Percentiles rank a stretch among this genome's conserved stretches.
Conservation (phyloP, 2,888 invertebrate genomes). For the Bellardia bayeri region DNA sequence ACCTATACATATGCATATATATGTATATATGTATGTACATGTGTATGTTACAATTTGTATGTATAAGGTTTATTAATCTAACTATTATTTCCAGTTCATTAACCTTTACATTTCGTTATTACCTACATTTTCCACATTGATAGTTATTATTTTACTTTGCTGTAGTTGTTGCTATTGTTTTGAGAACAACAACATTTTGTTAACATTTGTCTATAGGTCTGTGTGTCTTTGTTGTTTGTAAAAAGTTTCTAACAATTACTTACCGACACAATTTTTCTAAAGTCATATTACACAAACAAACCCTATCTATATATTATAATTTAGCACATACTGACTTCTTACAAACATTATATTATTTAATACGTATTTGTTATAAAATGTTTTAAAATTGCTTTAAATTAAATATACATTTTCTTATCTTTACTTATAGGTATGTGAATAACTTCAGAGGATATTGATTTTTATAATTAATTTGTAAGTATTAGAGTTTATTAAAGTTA, state of each 20-base stretch:
- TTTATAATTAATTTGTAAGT: conserved; percentile 1
- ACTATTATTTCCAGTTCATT: conserved; percentile 70
- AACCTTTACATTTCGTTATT: conserved; percentile 59
- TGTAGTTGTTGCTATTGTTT: conserved; percentile 34
- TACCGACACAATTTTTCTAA: conserved; percentile 44
- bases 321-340: neutral
- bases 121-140: conserved; percentile 69
- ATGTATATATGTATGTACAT: neutral
- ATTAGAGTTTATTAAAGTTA: neutral
- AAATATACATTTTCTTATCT: neutral
- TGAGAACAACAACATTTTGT: conserved; percentile 37
- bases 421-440: conserved; percentile 33
- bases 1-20: conserved; percentile 1
- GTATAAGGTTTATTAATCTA: conserved; percentile 59
- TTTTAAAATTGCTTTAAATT: neutral
- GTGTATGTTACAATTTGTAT: conserved; percentile 13
- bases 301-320: neutral
- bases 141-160: conserved; percentile 53
- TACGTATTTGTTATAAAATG: neutral
- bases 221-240: conserved; percentile 18
- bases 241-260: conserved; percentile 60
- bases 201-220: conserved; percentile 12
- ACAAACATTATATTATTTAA: conserved; percentile 25
- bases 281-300: neutral
- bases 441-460: neutral